Evolutionary conservation across 2,113 vertebrate species (phyloP).

Genomic region (Protobothrops flavoviridis): DNA sequence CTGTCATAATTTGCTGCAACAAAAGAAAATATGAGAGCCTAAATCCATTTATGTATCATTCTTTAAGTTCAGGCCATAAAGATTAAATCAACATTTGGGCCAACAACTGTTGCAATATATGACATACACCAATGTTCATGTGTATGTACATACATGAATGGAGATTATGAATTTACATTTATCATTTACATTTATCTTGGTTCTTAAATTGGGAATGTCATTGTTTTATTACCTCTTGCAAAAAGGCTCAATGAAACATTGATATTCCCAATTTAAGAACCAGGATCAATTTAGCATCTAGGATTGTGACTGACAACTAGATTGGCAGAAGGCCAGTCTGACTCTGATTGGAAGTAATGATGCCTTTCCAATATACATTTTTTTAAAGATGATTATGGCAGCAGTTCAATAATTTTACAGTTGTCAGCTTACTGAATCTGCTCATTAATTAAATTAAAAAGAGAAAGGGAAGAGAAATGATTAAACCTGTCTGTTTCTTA

Average conservation of each 20-base stretch:
- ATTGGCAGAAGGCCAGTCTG: neutral
- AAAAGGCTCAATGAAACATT: neutral
- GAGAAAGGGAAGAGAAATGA: neutral
- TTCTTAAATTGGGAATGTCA: neutral
- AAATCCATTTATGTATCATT: neutral
- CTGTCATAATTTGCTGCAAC: neutral
- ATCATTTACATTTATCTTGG: neutral
- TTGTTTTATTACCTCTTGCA: neutral
- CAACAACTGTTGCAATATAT: neutral
- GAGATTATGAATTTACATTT: neutral
- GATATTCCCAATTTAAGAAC: neutral
- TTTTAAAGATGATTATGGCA: neutral
- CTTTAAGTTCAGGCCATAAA: neutral
- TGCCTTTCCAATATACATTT: neutral
- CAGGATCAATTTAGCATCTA: neutral
- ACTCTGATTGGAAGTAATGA: neutral
- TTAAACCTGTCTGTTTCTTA: neutral
- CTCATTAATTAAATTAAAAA: neutral
- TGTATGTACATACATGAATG: neutral
- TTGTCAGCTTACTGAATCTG: neutral
- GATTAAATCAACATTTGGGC: neutral
- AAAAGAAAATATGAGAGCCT: neutral
- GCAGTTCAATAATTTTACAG: neutral
- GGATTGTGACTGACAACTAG: too few species aligned
- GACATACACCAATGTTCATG: neutral